Base-by-base conservation (phyloP, 2,797 vertebrate species). In the Crenichthys baileyi region DNA sequence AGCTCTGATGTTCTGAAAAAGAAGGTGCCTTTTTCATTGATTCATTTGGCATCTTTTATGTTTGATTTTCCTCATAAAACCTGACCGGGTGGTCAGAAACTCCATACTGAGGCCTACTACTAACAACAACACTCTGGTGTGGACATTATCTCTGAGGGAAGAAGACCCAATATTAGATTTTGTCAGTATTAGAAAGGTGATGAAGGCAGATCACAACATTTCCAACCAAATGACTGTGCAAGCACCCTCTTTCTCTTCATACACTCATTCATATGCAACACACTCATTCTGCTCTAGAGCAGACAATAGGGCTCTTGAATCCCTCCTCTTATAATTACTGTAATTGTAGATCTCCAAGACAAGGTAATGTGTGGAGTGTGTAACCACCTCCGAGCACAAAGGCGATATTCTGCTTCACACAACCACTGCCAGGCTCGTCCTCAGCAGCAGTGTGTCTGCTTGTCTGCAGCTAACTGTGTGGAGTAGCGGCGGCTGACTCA, bases 311-410 rank as follows among this genome's bases (percentile, higher is more conserved):
- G 75, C 87, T 90, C 86, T 93, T 86, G 79, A 92, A 88, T 85
- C 68, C 74, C 79, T 55, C 46, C 65, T 84, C 83, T 85, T 87
- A 79, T 92, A 93, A 94, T 94, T 90, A 92, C 90, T 86, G 85
- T 93, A 93, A 94, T 92, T 94, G 89, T 92, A 91, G 90, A 91
- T 89, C 86, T 92, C 76, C 70, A 74, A 85, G 92, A 92, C 86
- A 86, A 88, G 92, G 89, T 93, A 91, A 93, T 90, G 87, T 87
- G 88, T 78, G 78, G 85, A 83, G 87, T 84, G 88, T 91, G 89
- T 83, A 86, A 73, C 79, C 48, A 60, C 90, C 87, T 84, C 86
- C 0, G 48, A 89, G 76, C 80, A 88, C 87, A 92, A 89, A 89
- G 88, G 83, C 56, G 4, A 78, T 83, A 84, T 91, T 91, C 83